Base-by-base conservation (phyloP, 2,888 invertebrate species). In the Heliconius cydno region DNA sequence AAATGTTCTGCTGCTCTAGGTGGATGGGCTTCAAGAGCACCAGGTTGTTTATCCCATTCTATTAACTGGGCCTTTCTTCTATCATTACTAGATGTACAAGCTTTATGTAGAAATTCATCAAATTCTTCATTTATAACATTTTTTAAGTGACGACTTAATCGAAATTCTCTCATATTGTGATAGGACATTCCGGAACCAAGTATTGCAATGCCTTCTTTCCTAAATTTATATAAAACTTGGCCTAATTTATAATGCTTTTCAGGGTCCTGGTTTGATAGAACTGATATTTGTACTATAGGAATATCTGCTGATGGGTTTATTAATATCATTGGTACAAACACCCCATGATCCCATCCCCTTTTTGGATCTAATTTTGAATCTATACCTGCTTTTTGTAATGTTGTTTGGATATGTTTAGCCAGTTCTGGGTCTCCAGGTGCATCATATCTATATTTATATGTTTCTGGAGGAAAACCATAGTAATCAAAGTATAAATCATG, bases 301-400 rank as follows among this genome's bases (percentile, higher is more conserved):
- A 95, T 88, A 83, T 93, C 88, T 0, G 95, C 95, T 10, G 88
- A 82, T 10, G 94, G 94, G 70, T 93, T 92, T 3, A 95, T 94
- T 0, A 95, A 84, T 89, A 94, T 91, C 95, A 95, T 95, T 0
- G 95, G 95, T 34, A 95, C 94, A 81, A 95, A 95, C 22, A 95
- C 95, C 84, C 95, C 95, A 85, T 95, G 94, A 84, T 95, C 94
- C 95, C 95, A 95, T 84, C 95, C 94, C 87, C 94, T 87, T 84
- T 91, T 87, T 0, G 90, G 82, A 79, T 95, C 94, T 60, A 94
- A 84, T 84, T 90, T 92, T 0, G 93, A 91, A 19, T 89, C 87
- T 57, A 94, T 91, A 38, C 94, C 94, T 12, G 87, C 89, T 19
- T 88, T 88, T 83, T 91, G 90, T 12, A 95, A 79, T 1, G 86